A percentile compares a stretch with the other conserved stretches of the same genome.
phyloP scores from a whole-genome alignment of 2,113 vertebrate genomes.

The Thunnus thynnus region DNA sequence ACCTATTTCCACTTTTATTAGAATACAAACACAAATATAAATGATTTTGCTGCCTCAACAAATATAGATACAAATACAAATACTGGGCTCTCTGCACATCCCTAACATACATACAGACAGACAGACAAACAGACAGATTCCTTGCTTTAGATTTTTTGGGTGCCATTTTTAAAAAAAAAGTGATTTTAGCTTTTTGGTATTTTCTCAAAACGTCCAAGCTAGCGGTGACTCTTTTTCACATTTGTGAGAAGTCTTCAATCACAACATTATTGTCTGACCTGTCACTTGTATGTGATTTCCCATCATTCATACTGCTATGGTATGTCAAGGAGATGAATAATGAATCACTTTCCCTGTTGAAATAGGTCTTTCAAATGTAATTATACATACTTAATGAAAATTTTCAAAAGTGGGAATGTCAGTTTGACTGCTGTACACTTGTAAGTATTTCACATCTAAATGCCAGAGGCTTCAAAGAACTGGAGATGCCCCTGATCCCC shows the following conservation, averaged over 20 bases:
- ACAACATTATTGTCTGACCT: too few species aligned
- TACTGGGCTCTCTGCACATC: too few species aligned
- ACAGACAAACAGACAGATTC: too few species aligned
- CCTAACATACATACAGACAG: too few species aligned
- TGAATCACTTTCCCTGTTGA: not conserved
- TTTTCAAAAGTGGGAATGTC: not conserved
- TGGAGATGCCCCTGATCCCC: not conserved
- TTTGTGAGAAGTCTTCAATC: too few species aligned
- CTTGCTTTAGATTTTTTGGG: too few species aligned
- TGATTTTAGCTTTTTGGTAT: not conserved
- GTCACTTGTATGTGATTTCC: not conserved
- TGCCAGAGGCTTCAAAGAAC: not conserved
- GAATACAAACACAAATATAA: too few species aligned
- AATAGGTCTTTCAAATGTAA: not conserved
- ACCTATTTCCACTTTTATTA: too few species aligned
- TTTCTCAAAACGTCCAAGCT: not conserved
- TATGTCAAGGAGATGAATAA: constrained; percentile 2
- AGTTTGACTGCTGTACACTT: not conserved
- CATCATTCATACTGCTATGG: not conserved
- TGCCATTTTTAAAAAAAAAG: not conserved
- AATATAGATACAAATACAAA: too few species aligned
- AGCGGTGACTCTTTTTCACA: too few species aligned
- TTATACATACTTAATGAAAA: not conserved
- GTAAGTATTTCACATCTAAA: constrained; percentile 4
- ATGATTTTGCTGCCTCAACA: too few species aligned